Conservation (phyloP, 2,797 vertebrate species). For the Myiothlypis coronata region DNA sequence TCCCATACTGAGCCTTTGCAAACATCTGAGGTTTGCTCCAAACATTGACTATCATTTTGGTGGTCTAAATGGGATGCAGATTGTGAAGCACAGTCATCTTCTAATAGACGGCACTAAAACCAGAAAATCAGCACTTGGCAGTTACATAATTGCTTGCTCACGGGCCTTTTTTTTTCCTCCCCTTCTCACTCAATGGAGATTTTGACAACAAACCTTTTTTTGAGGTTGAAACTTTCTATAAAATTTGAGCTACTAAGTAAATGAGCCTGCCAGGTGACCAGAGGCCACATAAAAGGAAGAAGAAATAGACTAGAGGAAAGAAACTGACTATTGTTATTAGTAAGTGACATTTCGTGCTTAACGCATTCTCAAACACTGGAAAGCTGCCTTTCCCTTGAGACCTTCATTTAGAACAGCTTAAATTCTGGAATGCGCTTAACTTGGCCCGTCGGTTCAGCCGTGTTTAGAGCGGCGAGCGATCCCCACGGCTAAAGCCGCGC, state of each 20-base stretch:
- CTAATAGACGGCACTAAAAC: neutral
- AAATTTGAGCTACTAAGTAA: neutral
- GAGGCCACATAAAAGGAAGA: fast-evolving
- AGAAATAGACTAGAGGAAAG: neutral
- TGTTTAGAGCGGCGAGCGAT: neutral
- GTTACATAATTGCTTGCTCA: neutral
- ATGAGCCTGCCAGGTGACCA: neutral
- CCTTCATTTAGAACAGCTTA: neutral
- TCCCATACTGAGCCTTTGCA: neutral
- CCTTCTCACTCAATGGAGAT: neutral
- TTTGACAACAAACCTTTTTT: neutral
- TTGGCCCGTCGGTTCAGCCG: fast-evolving
- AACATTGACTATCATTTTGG: neutral
- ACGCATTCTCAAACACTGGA: neutral
- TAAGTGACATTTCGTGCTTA: neutral
- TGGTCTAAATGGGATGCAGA: neutral
- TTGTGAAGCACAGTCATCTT: neutral
- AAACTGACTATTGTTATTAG: neutral
- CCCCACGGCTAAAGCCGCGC: fast-evolving
- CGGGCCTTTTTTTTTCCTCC: neutral
- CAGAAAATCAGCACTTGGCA: neutral
- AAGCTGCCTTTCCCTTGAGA: neutral
- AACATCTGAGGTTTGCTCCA: neutral
- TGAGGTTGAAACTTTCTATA: neutral
- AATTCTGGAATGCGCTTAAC: neutral